phyloP scores from a whole-genome alignment of 1,140 invertebrate species.

The Himalopsyche phryganea region DNA sequence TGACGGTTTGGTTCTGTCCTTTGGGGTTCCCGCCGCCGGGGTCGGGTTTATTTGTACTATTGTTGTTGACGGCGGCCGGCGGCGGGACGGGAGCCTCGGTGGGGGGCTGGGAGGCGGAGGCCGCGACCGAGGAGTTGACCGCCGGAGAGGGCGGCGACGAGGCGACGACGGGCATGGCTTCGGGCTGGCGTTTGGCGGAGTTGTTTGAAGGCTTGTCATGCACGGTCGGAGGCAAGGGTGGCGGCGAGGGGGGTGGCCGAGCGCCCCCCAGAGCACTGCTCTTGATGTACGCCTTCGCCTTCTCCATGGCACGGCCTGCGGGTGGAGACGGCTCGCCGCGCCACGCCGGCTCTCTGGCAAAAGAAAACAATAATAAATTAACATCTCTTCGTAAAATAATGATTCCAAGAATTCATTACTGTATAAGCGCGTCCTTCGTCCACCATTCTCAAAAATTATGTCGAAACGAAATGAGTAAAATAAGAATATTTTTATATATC shows the following conservation, averaged over 20 bases:
- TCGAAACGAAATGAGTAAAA: no score
- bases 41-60: conserved; percentile 12
- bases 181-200: conserved; percentile 1
- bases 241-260: conserved; percentile 37
- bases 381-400: no score
- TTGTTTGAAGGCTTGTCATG: conserved; percentile 4
- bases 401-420: no score
- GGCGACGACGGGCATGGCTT: conserved; percentile 16
- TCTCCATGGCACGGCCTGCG: conserved; percentile 50
- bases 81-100: conserved; percentile 1
- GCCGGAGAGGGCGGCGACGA: background rate
- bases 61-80: conserved; percentile 15
- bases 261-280: conserved; percentile 50
- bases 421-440: no score
- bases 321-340: conserved; percentile 18
- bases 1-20: conserved; percentile 9
- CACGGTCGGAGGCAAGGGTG: conserved; percentile 31
- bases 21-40: conserved; percentile 14
- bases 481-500: no score
- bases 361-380: no score
- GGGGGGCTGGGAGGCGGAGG: conserved; percentile 3
- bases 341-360: no score
- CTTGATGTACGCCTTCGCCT: conserved; percentile 60
- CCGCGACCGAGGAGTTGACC: conserved; percentile 12
- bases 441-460: no score